Evolutionary conservation across 1,140 invertebrate species (phyloP).

Genomic region (Saccostrea glomerata): DNA sequence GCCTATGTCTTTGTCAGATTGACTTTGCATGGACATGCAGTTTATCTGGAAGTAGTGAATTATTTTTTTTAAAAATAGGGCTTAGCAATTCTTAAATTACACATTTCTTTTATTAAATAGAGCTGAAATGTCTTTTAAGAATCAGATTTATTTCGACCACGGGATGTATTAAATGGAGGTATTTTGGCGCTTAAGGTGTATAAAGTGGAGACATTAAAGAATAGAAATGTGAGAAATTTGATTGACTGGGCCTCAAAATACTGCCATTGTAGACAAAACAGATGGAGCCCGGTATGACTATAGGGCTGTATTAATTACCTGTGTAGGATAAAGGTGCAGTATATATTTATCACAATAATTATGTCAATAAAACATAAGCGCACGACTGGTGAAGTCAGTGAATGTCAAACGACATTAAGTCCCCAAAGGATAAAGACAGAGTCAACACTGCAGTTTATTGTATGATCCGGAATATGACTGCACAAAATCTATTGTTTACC

Average conservation of each 20-base stretch:
- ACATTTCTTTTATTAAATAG: conserved; percentile 14
- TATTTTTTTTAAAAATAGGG: not conserved
- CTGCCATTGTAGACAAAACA: not conserved
- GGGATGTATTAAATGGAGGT: not conserved
- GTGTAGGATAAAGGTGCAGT: not conserved
- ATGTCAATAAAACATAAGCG: conserved; percentile 20
- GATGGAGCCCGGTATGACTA: not conserved
- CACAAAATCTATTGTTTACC: conserved; percentile 38
- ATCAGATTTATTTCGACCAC: not conserved
- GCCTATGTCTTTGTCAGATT: too few species aligned
- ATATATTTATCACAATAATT: conserved; percentile 33
- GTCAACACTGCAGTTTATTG: conserved; percentile 17
- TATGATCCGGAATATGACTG: conserved; percentile 26
- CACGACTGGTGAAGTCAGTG: not conserved
- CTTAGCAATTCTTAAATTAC: not conserved
- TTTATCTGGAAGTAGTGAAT: not conserved
- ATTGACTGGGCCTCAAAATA: not conserved
- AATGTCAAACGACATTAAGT: not conserved
- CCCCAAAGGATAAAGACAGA: not conserved
- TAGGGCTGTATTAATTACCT: conserved; percentile 18
- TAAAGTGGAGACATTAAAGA: not conserved
- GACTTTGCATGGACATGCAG: too few species aligned
- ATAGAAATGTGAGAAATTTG: conserved; percentile 19
- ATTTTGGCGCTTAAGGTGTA: conserved; percentile 2
- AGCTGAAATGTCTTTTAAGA: not conserved